Conservation (phyloP, 1,140 invertebrate species). For the Aphis craccivora region DNA sequence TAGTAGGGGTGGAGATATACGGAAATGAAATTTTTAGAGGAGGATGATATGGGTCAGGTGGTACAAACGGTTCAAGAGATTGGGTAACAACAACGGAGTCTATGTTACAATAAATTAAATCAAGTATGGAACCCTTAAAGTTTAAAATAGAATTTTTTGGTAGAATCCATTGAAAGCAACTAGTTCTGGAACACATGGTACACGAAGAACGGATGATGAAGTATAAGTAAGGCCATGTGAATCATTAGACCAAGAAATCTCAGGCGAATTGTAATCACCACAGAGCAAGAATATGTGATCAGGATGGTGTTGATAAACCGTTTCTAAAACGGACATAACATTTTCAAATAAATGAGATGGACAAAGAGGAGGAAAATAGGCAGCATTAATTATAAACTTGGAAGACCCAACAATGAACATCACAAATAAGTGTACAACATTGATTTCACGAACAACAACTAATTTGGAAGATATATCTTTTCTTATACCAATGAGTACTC, state of each 20-base stretch:
- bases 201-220: neutral
- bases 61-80: conserved; percentile 15
- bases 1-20: neutral
- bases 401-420: too few relatives aligned
- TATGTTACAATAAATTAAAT: neutral
- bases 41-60: conserved; percentile 25
- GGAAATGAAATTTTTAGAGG: neutral
- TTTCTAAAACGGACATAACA: conserved; percentile 6
- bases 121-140: neutral
- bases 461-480: too few relatives aligned
- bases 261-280: neutral
- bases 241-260: conserved; percentile 25
- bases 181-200: neutral
- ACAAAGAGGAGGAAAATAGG: conserved; percentile 27
- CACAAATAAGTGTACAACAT: neutral
- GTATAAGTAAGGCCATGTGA: neutral
- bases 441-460: neutral
- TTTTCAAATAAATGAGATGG: conserved; percentile 26
- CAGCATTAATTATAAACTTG: conserved; percentile 18
- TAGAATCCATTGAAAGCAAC: conserved; percentile 4
- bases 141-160: conserved; percentile 1
- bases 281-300: conserved; percentile 11
- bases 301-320: neutral
- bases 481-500: too few relatives aligned
- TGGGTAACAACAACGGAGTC: neutral